These are phyloP conservation scores for Lagorchestes hirsutus DNA, from an alignment of 2,797 vertebrate genomes.

Conservation along the genomic window DNA sequence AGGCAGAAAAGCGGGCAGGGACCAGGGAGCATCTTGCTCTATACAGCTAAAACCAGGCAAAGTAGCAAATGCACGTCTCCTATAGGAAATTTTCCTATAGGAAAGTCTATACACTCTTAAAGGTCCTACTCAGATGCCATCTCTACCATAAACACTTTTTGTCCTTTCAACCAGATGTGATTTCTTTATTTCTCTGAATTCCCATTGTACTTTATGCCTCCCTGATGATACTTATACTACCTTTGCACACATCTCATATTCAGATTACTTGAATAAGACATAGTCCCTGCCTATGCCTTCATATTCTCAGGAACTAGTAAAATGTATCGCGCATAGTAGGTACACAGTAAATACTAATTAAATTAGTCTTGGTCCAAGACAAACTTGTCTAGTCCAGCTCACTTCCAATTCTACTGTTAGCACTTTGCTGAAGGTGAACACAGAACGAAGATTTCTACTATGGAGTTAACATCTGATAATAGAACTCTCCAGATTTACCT, in stretches of 20 bases:
- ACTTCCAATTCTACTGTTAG: not conserved
- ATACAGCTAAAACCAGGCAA: not conserved
- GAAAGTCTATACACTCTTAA: not conserved
- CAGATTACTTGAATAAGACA: not conserved
- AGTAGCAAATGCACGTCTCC: not conserved
- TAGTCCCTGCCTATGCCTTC: not conserved
- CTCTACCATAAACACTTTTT: not conserved
- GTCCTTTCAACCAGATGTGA: not conserved
- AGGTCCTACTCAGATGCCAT: not conserved
- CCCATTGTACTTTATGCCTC: not conserved
- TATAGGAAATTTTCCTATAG: no score
- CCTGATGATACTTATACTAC: not conserved
- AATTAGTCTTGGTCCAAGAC: not conserved
- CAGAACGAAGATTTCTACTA: not conserved
- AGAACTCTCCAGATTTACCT: not conserved
- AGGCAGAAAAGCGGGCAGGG: not conserved
- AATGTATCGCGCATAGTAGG: not conserved
- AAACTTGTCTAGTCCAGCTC: not conserved
- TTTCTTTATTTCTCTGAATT: not conserved
- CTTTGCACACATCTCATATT: not conserved
- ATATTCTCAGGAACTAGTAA: not conserved
- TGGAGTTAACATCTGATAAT: not conserved
- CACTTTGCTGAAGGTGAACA: not conserved
- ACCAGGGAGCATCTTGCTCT: not conserved
- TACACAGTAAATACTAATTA: not conserved